These are phyloP conservation scores for Corapipo altera DNA, from an alignment of 2,113 vertebrate genomes.

Conservation along the genomic window DNA sequence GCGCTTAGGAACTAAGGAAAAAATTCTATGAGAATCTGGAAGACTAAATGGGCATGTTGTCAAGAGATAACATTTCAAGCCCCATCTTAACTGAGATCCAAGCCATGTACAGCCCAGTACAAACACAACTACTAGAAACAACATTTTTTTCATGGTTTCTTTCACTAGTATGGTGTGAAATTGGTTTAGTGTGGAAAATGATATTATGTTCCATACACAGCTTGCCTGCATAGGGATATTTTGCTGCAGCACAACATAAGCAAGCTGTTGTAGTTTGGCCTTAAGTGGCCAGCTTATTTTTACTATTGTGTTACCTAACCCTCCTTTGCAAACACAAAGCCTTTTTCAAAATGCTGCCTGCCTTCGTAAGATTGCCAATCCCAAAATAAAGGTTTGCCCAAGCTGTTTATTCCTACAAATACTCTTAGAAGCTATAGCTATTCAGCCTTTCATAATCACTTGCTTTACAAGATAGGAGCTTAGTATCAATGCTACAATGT, in stretches of 20 bases:
- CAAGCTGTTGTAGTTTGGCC: background rate
- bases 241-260: background rate
- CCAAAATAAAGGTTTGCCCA: conserved; percentile 4
- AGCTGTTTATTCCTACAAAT: conserved; percentile 7
- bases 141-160: background rate
- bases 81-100: background rate
- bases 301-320: background rate
- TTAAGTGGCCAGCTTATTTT: background rate
- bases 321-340: conserved; percentile 1
- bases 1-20: background rate
- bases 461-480: background rate
- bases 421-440: background rate
- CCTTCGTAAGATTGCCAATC: background rate
- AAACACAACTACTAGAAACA: background rate
- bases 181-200: background rate
- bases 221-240: background rate
- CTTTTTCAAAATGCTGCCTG: background rate
- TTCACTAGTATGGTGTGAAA: background rate
- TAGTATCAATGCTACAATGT: background rate
- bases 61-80: background rate
- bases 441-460: conserved; percentile 18
- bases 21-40: background rate
- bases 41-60: background rate
- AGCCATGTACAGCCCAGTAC: background rate
- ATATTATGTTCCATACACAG: background rate